Base-by-base conservation (phyloP, 2,888 invertebrate genomes). In the Lasioglossum vierecki region DNA sequence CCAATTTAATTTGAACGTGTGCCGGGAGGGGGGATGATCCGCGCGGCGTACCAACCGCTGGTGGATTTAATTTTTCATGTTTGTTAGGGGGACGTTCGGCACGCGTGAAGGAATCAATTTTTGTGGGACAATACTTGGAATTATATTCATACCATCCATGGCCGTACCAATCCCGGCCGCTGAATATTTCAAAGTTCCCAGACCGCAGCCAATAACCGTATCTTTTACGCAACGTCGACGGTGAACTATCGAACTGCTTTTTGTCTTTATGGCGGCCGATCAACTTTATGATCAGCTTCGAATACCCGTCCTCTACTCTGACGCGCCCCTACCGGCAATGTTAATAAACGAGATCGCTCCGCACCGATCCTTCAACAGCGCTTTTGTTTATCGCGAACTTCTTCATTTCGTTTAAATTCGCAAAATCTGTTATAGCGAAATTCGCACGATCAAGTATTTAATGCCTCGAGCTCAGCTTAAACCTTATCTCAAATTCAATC, bases 1-100 rank as follows among this genome's bases (percentile, higher is more conserved):
- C 83, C 84, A 84, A 88, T 86, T 88, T 88, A 82, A 88, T 88
- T 88, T 88, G 75, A 35, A 71, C 70, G 53, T 53, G 63, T 57
- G 79, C 63, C 18, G 26, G 2, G 22, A 35, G 41, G 18, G 49
- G 78, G 30, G 41, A 15, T 44, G 78, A 49, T 41, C 41, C 57
- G n/a, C 0, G 1, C 57, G 11, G 57, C 11, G 8, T 53, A 57
- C 74, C 44, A n/a, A 22, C 30, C 35, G 77, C 46, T n/a, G n/a
- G n/a, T 41, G 49, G 63, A 85, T 85, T 85, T 82, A 85, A 86
- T 82, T 77, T 82, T 82, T 85, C 85, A 46, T 76, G 74, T 82
- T 83, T 80, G 74, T 78, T 68, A 35, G 71, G 18, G 44, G 15
- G 70, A n/a, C 49, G 22, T 30, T 26, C 39, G 41, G 57, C 71